Evolutionary conservation across 2,888 invertebrate genomes (phyloP), one percentile per base, ranked within the genome.

Genomic region (Dicyrtomina minuta): DNA sequence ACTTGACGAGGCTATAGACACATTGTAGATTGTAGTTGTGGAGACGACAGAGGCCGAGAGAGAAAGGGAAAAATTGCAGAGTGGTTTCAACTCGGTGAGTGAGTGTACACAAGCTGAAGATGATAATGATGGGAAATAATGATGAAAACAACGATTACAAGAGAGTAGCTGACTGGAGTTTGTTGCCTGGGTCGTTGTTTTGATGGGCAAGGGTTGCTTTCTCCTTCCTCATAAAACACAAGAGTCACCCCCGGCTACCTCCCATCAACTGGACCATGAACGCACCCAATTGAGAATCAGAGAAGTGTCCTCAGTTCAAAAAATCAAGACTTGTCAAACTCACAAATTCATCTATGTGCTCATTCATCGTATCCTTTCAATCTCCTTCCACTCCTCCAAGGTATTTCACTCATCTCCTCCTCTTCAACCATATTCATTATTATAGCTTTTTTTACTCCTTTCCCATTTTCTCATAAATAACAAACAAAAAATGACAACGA

Each of bases 121-220:
- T 43, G 44, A 60, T 60, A 60, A 60, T 60, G 60, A 60, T 60
- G 60, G 26, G 44, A 60, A 60, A 60, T 60, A 60, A 60, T 60
- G 60, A 60, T 60, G 60, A 60, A 44, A 33, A 8, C 33, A 33
- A 60, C 43, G 24, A 60, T 60, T 43, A 55, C 27, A 22, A 55
- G 15, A 55, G 15, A 33, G 33, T 33, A 33, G 33, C 33, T 33
- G 33, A 8, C 33, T 33, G 33, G 33, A 3, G 33, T 33, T 33
- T 3, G 8, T 8, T 33, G 33, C 33, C 33, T 33, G 33, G 4
- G 33, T 33, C 15, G 46, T 12, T 46, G 46, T 46, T 46, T 15
- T 15, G 46, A 46, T 46, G 46, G 46, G 60, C 1, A 60, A 60
- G 60, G 60, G 60, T 60, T 60, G 44, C 44, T 43, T 41, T 59